Base-by-base conservation (phyloP, 1,140 invertebrate genomes). In the Drosophila sulfurigaster region DNA sequence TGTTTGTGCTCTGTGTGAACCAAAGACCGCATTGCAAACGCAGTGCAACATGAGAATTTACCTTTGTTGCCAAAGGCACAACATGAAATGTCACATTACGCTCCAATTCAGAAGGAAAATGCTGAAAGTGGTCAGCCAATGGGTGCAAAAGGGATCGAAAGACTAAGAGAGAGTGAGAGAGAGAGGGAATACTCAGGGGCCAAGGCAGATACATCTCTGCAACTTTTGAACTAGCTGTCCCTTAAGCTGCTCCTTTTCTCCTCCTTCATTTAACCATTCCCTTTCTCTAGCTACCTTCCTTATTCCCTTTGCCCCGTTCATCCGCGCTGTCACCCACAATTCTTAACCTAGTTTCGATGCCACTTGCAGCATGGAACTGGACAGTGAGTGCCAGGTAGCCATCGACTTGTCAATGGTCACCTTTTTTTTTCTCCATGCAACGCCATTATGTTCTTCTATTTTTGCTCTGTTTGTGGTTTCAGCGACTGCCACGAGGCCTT, bases 71-170 rank as follows among this genome's bases (percentile, higher is more conserved):
- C 60, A 59, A 58, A 56, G 68, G 78, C 52, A 68, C 45, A 70
- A 81, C 75, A 87, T 75, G 64, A 81, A 89, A 89, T 89, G 83
- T 88, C 80, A 78, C 77, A 86, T 91, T 87, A 80, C 82, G 86
- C 82, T 90, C 82, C 82, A 90, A 68, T 87, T 91, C 79, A 75
- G 78, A 41, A 68, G 49, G 76, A 82, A 82, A 87, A 88, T 83
- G 75, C 73, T 80, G 82, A 77, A 88, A 87, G 82, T 87, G 82
- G 83, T 87, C 82, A 82, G 59, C 66, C 65, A 56, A 54, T 32
- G 43, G 4, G 1, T 20, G 45, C 28, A 60, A 43, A 15, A 59
- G 8, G 32, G 35, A n/a, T 15, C 3, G 20, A 25, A 25, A 25
- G 20, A 25, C 20, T 3, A 25, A 25, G 20, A 25, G 4, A 25